A percentile compares a stretch with the other conserved stretches of the same genome.
phyloP scores from a whole-genome alignment of 2,113 vertebrate genomes.

The Nibea coibor region DNA sequence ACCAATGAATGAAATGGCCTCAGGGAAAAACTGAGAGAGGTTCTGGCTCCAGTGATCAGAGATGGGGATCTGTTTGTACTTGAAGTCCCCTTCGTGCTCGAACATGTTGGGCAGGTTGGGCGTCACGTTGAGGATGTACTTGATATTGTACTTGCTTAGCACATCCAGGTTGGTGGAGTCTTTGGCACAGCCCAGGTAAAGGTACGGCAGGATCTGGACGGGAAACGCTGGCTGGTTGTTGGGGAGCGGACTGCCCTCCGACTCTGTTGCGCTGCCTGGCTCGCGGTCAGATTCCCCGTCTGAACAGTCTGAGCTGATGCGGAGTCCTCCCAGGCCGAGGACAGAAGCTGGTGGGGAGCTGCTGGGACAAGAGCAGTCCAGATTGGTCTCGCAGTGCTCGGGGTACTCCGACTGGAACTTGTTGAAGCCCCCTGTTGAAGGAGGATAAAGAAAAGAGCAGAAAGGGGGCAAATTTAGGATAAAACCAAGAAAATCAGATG shows the following conservation, averaged over 20 bases:
- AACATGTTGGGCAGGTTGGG: conserved; percentile 99
- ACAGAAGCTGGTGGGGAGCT: conserved; percentile 93
- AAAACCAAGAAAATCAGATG: not conserved
- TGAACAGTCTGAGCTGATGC: conserved; percentile 96
- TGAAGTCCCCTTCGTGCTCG: conserved; percentile 96
- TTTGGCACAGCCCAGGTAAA: conserved; percentile 99
- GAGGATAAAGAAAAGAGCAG: not conserved
- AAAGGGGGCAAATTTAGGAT: not conserved
- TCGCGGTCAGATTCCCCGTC: conserved; percentile 97
- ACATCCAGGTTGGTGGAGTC: conserved; percentile 97
- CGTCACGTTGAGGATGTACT: conserved; percentile 99
- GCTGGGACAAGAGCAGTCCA: conserved; percentile 93
- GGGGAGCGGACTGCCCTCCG: conserved; percentile 93
- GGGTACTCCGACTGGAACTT: conserved; percentile 97
- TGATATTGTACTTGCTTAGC: conserved; percentile 97
- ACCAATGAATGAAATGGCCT: conserved; percentile 99
- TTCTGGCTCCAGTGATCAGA: conserved; percentile 99
- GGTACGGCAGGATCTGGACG: conserved; percentile 97
- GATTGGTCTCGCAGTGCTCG: conserved; percentile 95
- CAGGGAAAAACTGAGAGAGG: conserved; percentile 98
- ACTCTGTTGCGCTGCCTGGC: conserved; percentile 96
- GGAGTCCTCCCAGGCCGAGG: conserved; percentile 92
- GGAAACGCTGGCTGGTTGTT: conserved; percentile 97
- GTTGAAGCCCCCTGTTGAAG: conserved; percentile 98
- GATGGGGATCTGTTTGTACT: conserved; percentile 99